These are phyloP conservation scores for Melanocharis versteri DNA, from an alignment of 2,113 vertebrate species.

Conservation along the genomic window DNA sequence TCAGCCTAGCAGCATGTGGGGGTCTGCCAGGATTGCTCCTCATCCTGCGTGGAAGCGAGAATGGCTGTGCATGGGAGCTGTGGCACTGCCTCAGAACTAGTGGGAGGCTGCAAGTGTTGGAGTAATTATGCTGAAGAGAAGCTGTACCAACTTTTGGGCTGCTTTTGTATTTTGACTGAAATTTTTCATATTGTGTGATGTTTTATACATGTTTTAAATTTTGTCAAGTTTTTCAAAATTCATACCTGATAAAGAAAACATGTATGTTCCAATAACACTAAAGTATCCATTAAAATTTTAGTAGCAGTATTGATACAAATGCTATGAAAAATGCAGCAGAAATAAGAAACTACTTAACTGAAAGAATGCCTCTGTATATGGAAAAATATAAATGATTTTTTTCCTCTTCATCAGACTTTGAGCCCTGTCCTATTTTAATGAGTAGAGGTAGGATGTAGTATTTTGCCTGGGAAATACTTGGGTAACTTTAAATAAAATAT, in stretches of 20 bases:
- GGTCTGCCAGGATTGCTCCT: background rate
- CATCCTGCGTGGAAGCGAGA: background rate
- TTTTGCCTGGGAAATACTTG: background rate
- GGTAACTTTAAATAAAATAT: background rate
- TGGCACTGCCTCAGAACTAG: background rate
- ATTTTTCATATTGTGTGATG: background rate
- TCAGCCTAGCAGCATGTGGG: fast-evolving
- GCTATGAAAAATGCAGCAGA: background rate
- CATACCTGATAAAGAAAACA: background rate
- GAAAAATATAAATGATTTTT: background rate
- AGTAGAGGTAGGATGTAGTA: background rate
- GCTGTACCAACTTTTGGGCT: background rate
- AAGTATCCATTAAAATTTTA: background rate
- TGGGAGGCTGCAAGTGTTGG: background rate
- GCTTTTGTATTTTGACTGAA: background rate
- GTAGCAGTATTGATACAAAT: background rate
- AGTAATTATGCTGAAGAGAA: background rate
- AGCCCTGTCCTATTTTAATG: background rate
- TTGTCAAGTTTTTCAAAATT: background rate
- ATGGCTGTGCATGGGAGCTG: background rate
- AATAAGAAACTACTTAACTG: background rate
- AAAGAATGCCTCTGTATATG: background rate
- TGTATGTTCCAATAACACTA: background rate
- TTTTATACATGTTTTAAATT: background rate
- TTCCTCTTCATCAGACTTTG: background rate